Base-by-base conservation (phyloP, 2,888 invertebrate species). In the Rhingia campestris region DNA sequence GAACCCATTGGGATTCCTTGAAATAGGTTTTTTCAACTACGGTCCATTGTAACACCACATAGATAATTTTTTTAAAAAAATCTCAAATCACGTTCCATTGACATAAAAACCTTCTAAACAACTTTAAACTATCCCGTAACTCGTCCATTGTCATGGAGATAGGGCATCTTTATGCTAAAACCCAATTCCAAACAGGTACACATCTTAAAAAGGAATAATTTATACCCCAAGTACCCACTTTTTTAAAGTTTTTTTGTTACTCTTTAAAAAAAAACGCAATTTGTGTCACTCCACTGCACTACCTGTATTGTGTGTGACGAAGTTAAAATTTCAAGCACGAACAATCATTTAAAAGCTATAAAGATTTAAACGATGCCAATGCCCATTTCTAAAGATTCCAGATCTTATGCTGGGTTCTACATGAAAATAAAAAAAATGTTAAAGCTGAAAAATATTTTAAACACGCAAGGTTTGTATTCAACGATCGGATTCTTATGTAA, bases 341-440 rank as follows among this genome's bases (percentile, higher is more conserved):
- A 82, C 77, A 64, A 77, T 82, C 77, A 82, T 69, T 82, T 77
- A 82, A 77, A 64, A 61, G 58, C 37, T 43, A 69, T 82, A 82
- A 82, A 82, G 73, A 77, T 73, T 47, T 53, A 39, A 77, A 64
- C 51, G 51, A 66, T 81, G 70, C 49, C 75, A 66, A 14, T 59
- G 47, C 14, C 43, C 49, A 49, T 22, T 58, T 35, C 37, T 47
- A 56, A 6, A 35, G 33, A 63, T 56, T 35, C 22, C 22, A 12
- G 14, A 53, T 9, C 35, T 22, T 64, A 12, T 49, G 39, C 30
- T 9, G 12, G 22, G 41, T 51, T 39, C 30, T 30, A 12, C 22
- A 45, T n/a, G 45, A 45, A 32, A 22, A 58, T 58, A 37, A 58
- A 7, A 30, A 14, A 51, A 41, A 51, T 12, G 6, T 5, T 41